Percentiles rank a stretch among this genome's conserved stretches.
Conservation (phyloP, 2,888 invertebrate species). For the Deroplatys truncata region DNA sequence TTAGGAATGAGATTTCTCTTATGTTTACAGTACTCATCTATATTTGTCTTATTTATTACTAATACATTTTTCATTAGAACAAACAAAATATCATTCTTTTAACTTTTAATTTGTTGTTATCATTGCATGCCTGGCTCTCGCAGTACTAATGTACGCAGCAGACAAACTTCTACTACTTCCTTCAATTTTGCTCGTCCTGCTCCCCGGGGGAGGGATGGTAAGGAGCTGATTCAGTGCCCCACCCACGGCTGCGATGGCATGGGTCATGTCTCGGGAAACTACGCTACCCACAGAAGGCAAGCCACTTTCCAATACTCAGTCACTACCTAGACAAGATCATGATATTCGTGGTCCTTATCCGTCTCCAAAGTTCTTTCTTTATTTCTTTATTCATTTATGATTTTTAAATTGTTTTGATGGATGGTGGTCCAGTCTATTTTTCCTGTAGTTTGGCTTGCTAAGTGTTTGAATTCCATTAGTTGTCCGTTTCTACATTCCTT, state of each 20-base stretch:
- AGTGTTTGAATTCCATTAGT: slow-evolving; percentile 9
- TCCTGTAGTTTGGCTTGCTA: slow-evolving; percentile 15
- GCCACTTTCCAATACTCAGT: slow-evolving; percentile 42
- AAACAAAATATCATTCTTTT: background rate
- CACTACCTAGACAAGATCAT: slow-evolving; percentile 2
- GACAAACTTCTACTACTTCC: slow-evolving; percentile 16
- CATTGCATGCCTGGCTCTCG: slow-evolving; percentile 12
- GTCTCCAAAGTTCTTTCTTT: background rate
- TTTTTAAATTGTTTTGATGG: background rate
- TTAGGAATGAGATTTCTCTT: background rate
- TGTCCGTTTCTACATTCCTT: background rate
- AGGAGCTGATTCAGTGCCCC: slow-evolving; percentile 76
- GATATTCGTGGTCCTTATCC: background rate
- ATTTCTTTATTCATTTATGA: background rate
- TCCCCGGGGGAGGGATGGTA: slow-evolving; percentile 61
- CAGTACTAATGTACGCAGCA: slow-evolving; percentile 25
- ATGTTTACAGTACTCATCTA: background rate
- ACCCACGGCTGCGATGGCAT: slow-evolving; percentile 78
- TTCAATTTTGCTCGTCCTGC: slow-evolving; percentile 33
- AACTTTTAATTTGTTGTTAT: slow-evolving; percentile 12
- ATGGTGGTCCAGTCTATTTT: background rate
- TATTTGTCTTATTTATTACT: background rate
- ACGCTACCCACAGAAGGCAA: slow-evolving; percentile 85
- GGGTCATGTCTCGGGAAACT: slow-evolving; percentile 85
- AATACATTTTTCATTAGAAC: background rate